These are phyloP conservation scores for Scrobipalpa atriplicella DNA, from an alignment of 2,888 invertebrate genomes.

Conservation along the genomic window DNA sequence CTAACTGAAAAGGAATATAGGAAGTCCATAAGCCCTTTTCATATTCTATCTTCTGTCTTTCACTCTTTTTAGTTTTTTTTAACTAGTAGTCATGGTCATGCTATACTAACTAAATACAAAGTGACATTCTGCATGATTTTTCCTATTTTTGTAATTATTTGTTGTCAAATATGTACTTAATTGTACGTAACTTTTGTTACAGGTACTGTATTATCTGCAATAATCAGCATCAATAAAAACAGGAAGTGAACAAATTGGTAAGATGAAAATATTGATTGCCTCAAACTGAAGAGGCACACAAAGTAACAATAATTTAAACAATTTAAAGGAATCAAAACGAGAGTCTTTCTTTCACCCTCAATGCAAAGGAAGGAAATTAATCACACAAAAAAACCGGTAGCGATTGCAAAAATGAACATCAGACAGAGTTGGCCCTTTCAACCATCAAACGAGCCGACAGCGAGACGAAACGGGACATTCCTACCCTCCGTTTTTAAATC, in stretches of 20 bases:
- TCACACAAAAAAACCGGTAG: slow-evolving; percentile 55
- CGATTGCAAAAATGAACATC: slow-evolving; percentile 72
- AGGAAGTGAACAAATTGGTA: neutral
- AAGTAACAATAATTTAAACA: slow-evolving; percentile 13
- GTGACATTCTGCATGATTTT: too few species aligned
- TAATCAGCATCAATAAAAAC: neutral
- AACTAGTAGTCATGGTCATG: too few species aligned
- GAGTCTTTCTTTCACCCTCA: slow-evolving; percentile 23
- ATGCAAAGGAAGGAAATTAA: slow-evolving; percentile 41
- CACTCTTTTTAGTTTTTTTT: too few species aligned
- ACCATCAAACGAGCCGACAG: slow-evolving; percentile 64
- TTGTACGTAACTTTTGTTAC: neutral
- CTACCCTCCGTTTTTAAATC: slow-evolving; percentile 75
- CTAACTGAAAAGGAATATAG: too few species aligned
- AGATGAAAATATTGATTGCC: too few species aligned
- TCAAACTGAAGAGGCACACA: neutral
- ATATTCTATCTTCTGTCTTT: too few species aligned
- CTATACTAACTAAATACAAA: too few species aligned
- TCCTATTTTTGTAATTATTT: too few species aligned
- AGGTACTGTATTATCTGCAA: neutral
- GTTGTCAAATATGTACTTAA: too few species aligned
- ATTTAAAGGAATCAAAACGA: slow-evolving; percentile 30
- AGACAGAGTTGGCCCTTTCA: slow-evolving; percentile 56
- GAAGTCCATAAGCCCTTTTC: too few species aligned
- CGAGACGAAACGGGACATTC: slow-evolving; percentile 60